phyloP scores from a whole-genome alignment of 1,140 invertebrate species.

The Platyura marginata region DNA sequence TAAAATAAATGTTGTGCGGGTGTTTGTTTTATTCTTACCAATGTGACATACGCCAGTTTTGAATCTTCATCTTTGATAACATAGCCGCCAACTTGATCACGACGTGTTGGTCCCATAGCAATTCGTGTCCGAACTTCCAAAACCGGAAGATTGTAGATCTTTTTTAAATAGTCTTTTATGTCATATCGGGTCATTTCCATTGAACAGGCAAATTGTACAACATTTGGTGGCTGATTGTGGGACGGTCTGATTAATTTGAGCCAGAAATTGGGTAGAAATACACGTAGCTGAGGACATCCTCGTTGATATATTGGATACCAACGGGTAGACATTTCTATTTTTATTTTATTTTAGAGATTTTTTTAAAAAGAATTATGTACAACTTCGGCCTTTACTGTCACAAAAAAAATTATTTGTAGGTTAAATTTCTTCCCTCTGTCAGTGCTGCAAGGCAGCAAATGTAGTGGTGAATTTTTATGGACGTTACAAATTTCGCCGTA shows the following conservation, averaged over 20 bases:
- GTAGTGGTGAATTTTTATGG: too few relatives aligned
- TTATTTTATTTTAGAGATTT: too few relatives aligned
- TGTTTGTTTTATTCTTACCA: conserved; percentile 36
- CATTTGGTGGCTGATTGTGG: conserved; percentile 44
- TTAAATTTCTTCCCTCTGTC: too few relatives aligned
- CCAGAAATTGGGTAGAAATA: conserved; percentile 89
- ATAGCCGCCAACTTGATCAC: conserved; percentile 32
- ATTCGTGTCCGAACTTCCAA: conserved; percentile 54
- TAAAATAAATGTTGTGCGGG: conserved; percentile 5
- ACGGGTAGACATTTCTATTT: conserved; percentile 16
- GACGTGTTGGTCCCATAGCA: conserved; percentile 28
- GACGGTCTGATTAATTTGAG: conserved; percentile 62
- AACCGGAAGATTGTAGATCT: conserved; percentile 77
- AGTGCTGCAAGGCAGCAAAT: too few relatives aligned
- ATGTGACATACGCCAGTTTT: conserved; percentile 58
- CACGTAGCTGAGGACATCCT: conserved; percentile 73
- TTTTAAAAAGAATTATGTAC: too few relatives aligned
- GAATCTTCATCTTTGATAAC: conserved; percentile 68
- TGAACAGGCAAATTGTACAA: conserved; percentile 69
- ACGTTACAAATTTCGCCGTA: too few relatives aligned
- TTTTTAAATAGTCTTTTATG: conserved; percentile 82
- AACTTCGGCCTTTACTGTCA: too few relatives aligned
- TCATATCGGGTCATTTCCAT: conserved; percentile 78
- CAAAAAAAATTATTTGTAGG: too few relatives aligned
- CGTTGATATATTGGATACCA: conserved; percentile 75